Evolutionary conservation across 2,888 invertebrate genomes (phyloP).

Genomic region (Rhamphomyia laevipes): DNA sequence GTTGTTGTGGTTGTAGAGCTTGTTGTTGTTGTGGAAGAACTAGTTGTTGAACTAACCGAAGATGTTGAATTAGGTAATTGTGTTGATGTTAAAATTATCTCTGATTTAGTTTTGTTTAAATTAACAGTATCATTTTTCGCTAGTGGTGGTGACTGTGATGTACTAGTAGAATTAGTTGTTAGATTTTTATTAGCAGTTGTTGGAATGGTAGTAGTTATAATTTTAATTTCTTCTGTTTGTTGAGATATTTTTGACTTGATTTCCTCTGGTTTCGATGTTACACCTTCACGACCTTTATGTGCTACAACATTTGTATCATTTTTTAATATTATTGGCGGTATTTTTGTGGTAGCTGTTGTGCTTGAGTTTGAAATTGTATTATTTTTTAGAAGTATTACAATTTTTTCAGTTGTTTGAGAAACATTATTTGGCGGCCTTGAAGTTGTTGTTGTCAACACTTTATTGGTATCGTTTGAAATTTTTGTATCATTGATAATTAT

Average conservation of each 20-base stretch:
- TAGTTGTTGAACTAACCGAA: conserved; percentile 12
- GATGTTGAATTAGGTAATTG: neutral
- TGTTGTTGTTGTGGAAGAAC: conserved; percentile 21
- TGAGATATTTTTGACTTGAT: neutral
- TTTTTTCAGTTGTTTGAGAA: no score
- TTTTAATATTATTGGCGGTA: no score
- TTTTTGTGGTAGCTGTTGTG: no score
- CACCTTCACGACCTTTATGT: neutral
- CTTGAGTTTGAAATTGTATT: no score
- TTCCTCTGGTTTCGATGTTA: neutral
- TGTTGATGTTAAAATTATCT: neutral
- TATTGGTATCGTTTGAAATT: no score
- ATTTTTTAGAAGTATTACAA: no score
- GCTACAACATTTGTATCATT: no score
- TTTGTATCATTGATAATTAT: no score
- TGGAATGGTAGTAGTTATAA: neutral
- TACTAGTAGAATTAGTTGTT: neutral
- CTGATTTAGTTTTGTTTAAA: neutral
- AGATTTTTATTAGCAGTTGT: neutral
- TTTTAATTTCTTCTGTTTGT: neutral
- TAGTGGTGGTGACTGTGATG: neutral
- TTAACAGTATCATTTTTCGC: neutral
- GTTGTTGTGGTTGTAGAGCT: conserved; percentile 26
- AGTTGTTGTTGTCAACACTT: no score
- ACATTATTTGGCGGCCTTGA: no score